phyloP scores from a whole-genome alignment of 2,113 vertebrate species.

The Cheilinus undulatus region DNA sequence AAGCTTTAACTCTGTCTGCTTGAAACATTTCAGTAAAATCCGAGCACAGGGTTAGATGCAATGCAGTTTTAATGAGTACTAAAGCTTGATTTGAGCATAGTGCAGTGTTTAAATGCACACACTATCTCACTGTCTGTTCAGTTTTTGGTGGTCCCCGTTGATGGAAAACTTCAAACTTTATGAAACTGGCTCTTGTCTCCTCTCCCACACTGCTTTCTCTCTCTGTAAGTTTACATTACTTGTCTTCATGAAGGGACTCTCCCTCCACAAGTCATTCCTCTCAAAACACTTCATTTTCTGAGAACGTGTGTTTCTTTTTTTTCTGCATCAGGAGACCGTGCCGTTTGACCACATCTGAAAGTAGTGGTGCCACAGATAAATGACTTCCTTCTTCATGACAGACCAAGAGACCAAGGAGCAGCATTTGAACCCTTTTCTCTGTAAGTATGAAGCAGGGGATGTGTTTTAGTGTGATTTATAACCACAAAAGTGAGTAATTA shows the following conservation, averaged over 20 bases:
- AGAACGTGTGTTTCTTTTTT: slow-evolving; percentile 65
- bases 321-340: slow-evolving; percentile 62
- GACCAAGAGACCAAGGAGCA: slow-evolving; percentile 28
- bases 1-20: neutral
- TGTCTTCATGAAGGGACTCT: slow-evolving; percentile 74
- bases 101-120: slow-evolving; percentile 9
- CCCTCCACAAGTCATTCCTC: slow-evolving; percentile 81
- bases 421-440: slow-evolving; percentile 44
- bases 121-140: slow-evolving; percentile 59
- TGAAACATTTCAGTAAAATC: slow-evolving; percentile 8
- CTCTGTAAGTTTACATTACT: slow-evolving; percentile 78
- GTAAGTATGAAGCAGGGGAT: slow-evolving; percentile 49
- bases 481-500: slow-evolving; percentile 28
- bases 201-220: slow-evolving; percentile 81
- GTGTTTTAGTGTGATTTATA: slow-evolving; percentile 39
- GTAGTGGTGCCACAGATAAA: slow-evolving; percentile 75
- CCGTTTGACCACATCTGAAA: slow-evolving; percentile 79
- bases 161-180: slow-evolving; percentile 78
- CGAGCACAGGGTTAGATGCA: slow-evolving; percentile 6
- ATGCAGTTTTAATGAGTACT: slow-evolving; percentile 28
- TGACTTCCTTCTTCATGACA: slow-evolving; percentile 65
- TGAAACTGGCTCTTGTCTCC: slow-evolving; percentile 79
- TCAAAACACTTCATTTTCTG: slow-evolving; percentile 82
- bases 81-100: slow-evolving; percentile 21
- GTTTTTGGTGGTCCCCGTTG: slow-evolving; percentile 73